These are phyloP conservation scores for Ceramica pisi DNA, from an alignment of 2,888 invertebrate species.

Conservation along the genomic window DNA sequence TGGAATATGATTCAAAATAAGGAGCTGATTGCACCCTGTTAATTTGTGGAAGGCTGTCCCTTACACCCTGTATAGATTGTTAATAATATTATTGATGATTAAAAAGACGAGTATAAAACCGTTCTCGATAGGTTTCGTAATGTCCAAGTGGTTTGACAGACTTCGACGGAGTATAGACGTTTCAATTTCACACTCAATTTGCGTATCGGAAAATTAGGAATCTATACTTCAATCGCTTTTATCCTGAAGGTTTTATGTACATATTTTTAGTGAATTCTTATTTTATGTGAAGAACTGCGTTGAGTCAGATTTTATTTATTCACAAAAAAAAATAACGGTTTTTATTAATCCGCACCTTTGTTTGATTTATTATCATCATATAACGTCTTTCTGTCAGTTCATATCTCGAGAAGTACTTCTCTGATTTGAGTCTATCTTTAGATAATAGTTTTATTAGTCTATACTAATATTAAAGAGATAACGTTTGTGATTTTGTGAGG, in stretches of 20 bases:
- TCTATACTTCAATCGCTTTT: neutral
- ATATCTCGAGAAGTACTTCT: neutral
- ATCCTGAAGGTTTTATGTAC: neutral
- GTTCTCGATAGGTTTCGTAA: neutral
- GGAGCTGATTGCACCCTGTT: too few relatives aligned
- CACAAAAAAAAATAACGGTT: too few relatives aligned
- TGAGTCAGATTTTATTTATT: neutral
- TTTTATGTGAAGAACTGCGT: neutral
- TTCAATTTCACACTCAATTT: constrained; percentile 52
- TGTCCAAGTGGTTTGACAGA: constrained; percentile 25
- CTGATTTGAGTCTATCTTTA: neutral
- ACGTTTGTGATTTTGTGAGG: too few relatives aligned
- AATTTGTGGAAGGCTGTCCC: too few relatives aligned
- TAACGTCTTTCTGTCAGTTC: neutral
- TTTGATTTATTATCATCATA: too few relatives aligned
- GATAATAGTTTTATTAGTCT: neutral
- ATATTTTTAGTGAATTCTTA: constrained; percentile 10
- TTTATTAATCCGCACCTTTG: too few relatives aligned
- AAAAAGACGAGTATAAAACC: neutral
- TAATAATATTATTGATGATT: neutral
- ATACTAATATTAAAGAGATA: too few relatives aligned
- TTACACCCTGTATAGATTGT: too few relatives aligned
- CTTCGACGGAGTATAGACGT: constrained; percentile 8
- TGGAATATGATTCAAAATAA: too few relatives aligned
- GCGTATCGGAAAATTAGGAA: constrained; percentile 21